Evolutionary conservation across 2,797 vertebrate species (phyloP).

Genomic region (Eulemur rubriventer): DNA sequence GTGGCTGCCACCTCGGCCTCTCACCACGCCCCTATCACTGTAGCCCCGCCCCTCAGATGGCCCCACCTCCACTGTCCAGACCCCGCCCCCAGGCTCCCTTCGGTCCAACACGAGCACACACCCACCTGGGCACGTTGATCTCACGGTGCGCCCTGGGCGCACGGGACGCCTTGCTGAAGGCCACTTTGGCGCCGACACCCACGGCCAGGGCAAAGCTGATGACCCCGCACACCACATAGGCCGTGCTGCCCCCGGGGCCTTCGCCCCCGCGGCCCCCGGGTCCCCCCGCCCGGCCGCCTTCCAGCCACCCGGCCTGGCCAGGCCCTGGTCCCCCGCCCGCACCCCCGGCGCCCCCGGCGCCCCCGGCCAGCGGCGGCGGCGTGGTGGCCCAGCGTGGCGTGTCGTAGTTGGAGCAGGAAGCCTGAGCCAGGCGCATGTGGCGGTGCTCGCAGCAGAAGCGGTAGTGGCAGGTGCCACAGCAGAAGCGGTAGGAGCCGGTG

Average conservation of each 20-base stretch:
- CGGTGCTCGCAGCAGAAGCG: constrained; percentile 96
- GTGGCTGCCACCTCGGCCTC: neutral
- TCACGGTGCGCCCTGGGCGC: constrained; percentile 91
- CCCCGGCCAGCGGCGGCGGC: constrained; percentile 84
- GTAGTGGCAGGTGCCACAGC: constrained; percentile 95
- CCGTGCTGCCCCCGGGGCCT: constrained; percentile 90
- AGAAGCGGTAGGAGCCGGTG: constrained; percentile 92
- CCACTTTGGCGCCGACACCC: constrained; percentile 93
- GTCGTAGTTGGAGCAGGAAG: constrained; percentile 91
- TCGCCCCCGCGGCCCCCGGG: constrained; percentile 73
- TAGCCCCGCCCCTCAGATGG: neutral
- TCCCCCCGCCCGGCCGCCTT: constrained; percentile 80
- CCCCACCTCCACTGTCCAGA: neutral
- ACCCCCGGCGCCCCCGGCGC: constrained; percentile 74
- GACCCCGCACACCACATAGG: constrained; percentile 94
- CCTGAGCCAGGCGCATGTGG: constrained; percentile 91
- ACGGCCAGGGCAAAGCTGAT: constrained; percentile 94
- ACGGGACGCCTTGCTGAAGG: constrained; percentile 95
- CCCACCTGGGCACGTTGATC: constrained; percentile 94
- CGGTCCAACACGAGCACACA: neutral
- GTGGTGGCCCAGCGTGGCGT: constrained; percentile 94
- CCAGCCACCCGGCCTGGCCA: constrained; percentile 82
- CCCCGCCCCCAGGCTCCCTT: neutral
- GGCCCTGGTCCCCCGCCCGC: constrained; percentile 81
- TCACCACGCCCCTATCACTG: fast-evolving